These are phyloP conservation scores for Graphium colonna DNA, from an alignment of 2,888 invertebrate genomes.

Conservation along the genomic window DNA sequence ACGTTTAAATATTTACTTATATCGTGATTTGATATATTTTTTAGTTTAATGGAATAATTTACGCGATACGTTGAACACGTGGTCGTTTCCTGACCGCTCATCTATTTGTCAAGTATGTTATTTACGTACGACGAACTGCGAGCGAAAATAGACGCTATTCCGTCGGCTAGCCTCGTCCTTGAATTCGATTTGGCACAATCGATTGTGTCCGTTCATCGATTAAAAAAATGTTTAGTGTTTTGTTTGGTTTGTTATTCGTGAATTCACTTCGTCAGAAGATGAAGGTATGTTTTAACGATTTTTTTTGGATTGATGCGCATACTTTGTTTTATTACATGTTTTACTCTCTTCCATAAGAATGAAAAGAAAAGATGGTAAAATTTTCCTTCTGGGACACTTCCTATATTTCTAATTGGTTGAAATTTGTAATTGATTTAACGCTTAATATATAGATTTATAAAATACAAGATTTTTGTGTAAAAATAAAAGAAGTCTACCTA, in stretches of 20 bases:
- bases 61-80: neutral
- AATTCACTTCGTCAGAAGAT: constrained; percentile 9
- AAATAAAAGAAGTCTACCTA: too few relatives aligned
- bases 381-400: too few relatives aligned
- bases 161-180: constrained; percentile 24
- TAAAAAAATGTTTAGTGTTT: constrained; percentile 21
- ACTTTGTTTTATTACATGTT: too few relatives aligned
- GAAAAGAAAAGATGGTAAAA: too few relatives aligned
- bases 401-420: too few relatives aligned
- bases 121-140: constrained; percentile 32
- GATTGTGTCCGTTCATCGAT: constrained; percentile 21
- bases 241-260: constrained; percentile 11
- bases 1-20: neutral
- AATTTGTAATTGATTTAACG: too few relatives aligned
- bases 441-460: too few relatives aligned
- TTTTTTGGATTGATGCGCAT: too few relatives aligned
- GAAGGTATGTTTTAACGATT: too few relatives aligned
- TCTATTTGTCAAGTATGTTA: constrained; percentile 24
- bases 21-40: neutral
- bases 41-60: neutral
- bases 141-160: constrained; percentile 25
- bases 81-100: neutral
- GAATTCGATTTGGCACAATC: constrained; percentile 30
- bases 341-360: too few relatives aligned
- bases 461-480: too few relatives aligned